Evolutionary conservation across 1,140 invertebrate genomes (phyloP).

Genomic region (Sesamia nonagrioides): DNA sequence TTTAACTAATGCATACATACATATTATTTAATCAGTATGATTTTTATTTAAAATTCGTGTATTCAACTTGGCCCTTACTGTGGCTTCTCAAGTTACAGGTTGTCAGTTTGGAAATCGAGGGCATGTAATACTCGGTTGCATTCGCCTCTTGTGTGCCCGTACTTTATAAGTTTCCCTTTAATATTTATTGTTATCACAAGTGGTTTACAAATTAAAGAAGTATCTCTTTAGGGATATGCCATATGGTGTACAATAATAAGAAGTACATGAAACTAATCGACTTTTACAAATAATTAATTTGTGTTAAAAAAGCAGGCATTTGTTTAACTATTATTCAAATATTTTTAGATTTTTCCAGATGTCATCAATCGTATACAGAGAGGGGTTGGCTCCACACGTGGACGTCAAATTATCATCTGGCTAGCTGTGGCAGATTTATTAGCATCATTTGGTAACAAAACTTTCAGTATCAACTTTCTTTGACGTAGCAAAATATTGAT

Average conservation of each 20-base stretch:
- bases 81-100: slow-evolving; percentile 27
- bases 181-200: no score
- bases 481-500: neutral
- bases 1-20: no score
- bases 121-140: neutral
- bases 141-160: neutral
- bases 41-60: neutral
- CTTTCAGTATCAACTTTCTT: neutral
- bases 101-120: neutral
- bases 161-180: neutral
- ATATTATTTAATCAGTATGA: no score
- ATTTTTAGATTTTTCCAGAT: slow-evolving; percentile 83
- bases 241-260: neutral
- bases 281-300: no score
- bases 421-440: slow-evolving; percentile 93
- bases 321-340: slow-evolving; percentile 36
- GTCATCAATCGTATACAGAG: slow-evolving; percentile 49
- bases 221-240: neutral
- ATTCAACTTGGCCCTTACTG: neutral
- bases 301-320: slow-evolving; percentile 1
- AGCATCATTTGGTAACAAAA: slow-evolving; percentile 90
- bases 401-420: slow-evolving; percentile 92
- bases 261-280: no score
- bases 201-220: no score
- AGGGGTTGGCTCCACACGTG: slow-evolving; percentile 83